Conservation (phyloP, 2,888 invertebrate species). For the Cybosia mesomella region DNA sequence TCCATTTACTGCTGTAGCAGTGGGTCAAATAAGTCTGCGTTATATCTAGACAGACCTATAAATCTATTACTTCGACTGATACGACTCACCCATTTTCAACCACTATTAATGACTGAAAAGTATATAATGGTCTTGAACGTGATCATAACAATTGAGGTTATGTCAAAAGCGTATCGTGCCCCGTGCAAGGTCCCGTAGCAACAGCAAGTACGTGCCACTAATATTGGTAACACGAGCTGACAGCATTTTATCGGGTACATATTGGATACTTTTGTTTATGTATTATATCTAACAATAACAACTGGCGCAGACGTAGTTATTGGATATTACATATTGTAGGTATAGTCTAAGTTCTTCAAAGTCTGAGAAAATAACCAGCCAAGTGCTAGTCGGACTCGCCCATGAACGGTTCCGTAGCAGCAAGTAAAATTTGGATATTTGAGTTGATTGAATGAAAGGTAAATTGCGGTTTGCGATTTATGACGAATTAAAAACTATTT, state of each 20-base stretch:
- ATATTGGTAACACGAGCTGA: not conserved
- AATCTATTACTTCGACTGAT: not conserved
- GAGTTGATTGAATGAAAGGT: too few relatives aligned
- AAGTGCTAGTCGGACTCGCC: too few relatives aligned
- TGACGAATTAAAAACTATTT: too few relatives aligned
- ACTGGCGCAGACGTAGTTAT: not conserved
- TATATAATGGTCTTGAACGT: not conserved
- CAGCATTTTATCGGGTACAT: constrained; percentile 14
- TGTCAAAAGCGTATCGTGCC: not conserved
- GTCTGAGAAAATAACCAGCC: too few relatives aligned
- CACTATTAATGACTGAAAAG: not conserved
- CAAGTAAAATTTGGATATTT: too few relatives aligned
- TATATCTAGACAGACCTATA: not conserved
- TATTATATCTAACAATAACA: not conserved
- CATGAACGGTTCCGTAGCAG: too few relatives aligned
- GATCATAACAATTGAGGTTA: not conserved
- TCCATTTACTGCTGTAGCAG: not conserved
- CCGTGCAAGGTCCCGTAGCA: not conserved
- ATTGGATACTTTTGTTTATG: constrained; percentile 9
- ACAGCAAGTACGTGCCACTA: not conserved
- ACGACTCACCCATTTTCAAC: not conserved
- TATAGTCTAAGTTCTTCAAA: not conserved
- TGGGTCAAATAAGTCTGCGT: not conserved
- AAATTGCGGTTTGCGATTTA: too few relatives aligned
- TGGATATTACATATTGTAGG: not conserved